Evolutionary conservation across 37 sponge, comb jelly and placozoan species (phyloP), one percentile per base, ranked within the genome.

Genomic region (Eunapius fragilis): DNA sequence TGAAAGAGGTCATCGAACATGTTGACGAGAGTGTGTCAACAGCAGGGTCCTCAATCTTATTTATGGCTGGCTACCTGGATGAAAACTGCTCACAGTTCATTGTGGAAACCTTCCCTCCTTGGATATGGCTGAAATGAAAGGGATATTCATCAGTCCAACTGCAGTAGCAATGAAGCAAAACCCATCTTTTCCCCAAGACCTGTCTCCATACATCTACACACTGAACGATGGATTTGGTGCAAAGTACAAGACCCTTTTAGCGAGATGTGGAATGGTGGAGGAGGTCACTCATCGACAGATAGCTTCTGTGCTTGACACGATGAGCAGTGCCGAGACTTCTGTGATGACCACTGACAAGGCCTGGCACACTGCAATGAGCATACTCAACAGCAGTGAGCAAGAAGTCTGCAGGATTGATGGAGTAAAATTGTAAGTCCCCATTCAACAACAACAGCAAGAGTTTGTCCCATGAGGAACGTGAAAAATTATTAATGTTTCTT

Each of bases 171-270:
- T 75, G 19, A 0, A 69, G 19, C 28, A 31, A 33, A 85, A 90
- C 47, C 10, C 26, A 37, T 36, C 31, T 23, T 90, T 90, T 36
- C 37, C 48, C 22, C 68, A 77, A 13, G 69, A 75, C 38, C 69
- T 90, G 19, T 78, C 85, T 30, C 90, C 90, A 0, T 90, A 68
- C 75, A 32, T 90, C 0, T 80, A 81, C 28, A 70, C 70, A 37
- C 90, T 90, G 31, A 76, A 86, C 31, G 88, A 77, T 12, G 37
- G 36, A 9, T 28, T 88, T 0, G 67, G 35, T 47, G 6, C 31
- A n/a, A 0, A 45, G 27, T 86, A 50, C 58, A 25, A 35, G 30
- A 41, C 30, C 14, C 87, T 91, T 1, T 86, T 91, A 33, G 58
- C 45, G 11, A 24, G 11, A 25, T 86, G 75, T 74, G 80, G 87